phyloP scores from a whole-genome alignment of 1,140 invertebrate species.

The Portunus trituberculatus region DNA sequence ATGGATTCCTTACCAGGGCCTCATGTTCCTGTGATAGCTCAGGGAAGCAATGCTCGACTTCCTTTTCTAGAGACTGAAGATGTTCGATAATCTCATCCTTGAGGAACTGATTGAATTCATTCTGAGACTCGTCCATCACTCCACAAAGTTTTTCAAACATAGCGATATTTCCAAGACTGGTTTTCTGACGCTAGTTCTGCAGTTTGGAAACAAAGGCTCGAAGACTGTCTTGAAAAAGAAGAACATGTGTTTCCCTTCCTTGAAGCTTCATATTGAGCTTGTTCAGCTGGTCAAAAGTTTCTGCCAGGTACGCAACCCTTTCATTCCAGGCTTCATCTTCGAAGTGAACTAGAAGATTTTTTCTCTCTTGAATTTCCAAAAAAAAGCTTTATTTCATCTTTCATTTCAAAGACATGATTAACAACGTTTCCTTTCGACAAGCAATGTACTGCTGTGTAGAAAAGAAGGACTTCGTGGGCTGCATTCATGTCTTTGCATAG shows the following conservation, averaged over 20 bases:
- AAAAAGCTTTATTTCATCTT: conserved; percentile 69
- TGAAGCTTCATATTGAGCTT: conserved; percentile 71
- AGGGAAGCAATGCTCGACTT: conserved; percentile 66
- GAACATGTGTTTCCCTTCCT: conserved; percentile 64
- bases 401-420: conserved; percentile 71
- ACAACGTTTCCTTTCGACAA: conserved; percentile 73
- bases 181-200: conserved; percentile 59
- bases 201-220: conserved; percentile 66
- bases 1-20: conserved; percentile 52
- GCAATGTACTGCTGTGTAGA: conserved; percentile 75
- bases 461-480: conserved; percentile 72
- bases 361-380: conserved; percentile 63
- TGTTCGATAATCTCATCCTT: conserved; percentile 64
- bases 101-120: conserved; percentile 57
- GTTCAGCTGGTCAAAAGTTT: conserved; percentile 4
- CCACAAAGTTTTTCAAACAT: conserved; percentile 71
- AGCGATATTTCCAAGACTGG: conserved; percentile 70
- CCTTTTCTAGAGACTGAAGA: conserved; percentile 60
- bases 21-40: conserved; percentile 39
- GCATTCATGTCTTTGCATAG: conserved; percentile 76
- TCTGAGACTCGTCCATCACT: conserved; percentile 66
- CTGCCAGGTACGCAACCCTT: conserved; percentile 22
- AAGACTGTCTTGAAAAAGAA: conserved; percentile 67
- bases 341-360: conserved; percentile 55
- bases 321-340: conserved; percentile 55